Conservation (phyloP, 2,797 vertebrate genomes). For the Phaenicophaeus curvirostris region DNA sequence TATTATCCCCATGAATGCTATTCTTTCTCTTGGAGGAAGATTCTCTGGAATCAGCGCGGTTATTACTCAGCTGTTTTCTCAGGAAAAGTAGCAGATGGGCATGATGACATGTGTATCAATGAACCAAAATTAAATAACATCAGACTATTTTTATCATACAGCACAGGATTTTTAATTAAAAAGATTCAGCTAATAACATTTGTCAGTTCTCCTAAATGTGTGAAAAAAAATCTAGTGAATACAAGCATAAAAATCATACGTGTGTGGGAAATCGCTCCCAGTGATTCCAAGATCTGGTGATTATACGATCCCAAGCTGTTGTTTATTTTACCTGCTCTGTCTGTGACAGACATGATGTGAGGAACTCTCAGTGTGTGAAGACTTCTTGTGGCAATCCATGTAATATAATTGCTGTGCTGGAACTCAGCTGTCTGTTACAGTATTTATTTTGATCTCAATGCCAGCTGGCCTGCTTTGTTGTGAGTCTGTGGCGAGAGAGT, state of each 20-base stretch:
- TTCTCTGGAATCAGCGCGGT: background rate
- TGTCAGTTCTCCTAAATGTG: background rate
- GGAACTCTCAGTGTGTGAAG: background rate
- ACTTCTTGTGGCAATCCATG: background rate
- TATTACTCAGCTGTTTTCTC: background rate
- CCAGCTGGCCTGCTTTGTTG: slow-evolving; percentile 26
- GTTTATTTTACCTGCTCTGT: background rate
- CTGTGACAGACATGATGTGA: rapidly evolving
- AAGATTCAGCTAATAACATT: background rate
- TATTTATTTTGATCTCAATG: slow-evolving; percentile 39
- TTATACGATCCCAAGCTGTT: background rate
- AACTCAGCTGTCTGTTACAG: background rate
- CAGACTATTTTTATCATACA: slow-evolving; percentile 27
- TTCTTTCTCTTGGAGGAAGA: background rate
- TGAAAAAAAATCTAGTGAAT: background rate
- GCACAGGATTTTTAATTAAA: background rate
- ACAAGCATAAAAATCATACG: background rate
- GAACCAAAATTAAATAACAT: background rate
- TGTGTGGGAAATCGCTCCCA: background rate
- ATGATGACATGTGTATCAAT: background rate
- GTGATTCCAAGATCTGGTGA: background rate
- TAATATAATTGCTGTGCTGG: background rate
- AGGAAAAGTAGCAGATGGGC: slow-evolving; percentile 47
- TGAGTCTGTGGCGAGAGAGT: slow-evolving; percentile 1
- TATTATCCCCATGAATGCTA: background rate